Evolutionary conservation across 2,797 vertebrate genomes (phyloP).

Genomic region (Thalassophryne amazonica): DNA sequence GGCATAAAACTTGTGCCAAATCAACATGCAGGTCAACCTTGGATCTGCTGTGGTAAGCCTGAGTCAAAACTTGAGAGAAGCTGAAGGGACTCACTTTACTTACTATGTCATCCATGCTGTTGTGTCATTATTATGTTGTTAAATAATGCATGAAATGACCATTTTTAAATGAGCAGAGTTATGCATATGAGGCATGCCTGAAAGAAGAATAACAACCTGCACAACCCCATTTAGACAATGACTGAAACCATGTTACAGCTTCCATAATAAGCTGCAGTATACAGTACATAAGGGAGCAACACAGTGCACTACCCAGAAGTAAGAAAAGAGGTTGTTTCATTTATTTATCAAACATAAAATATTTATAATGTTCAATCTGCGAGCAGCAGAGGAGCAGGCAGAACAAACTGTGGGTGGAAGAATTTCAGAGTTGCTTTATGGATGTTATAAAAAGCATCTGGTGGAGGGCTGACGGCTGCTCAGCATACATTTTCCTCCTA

Average conservation of each 20-base stretch:
- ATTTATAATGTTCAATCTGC: conserved; percentile 72
- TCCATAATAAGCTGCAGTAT: conserved; percentile 45
- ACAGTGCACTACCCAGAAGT: conserved; percentile 46
- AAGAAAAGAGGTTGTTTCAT: conserved; percentile 72
- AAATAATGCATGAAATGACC: too few relatives aligned
- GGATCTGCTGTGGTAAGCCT: too few relatives aligned
- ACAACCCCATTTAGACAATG: conserved; percentile 30
- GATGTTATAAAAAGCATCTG: conserved; percentile 55
- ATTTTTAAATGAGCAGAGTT: too few relatives aligned
- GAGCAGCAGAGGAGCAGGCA: conserved; percentile 55
- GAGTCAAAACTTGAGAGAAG: too few relatives aligned
- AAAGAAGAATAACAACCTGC: conserved; percentile 39
- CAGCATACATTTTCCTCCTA: conserved; percentile 43
- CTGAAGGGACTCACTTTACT: too few relatives aligned
- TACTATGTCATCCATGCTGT: too few relatives aligned
- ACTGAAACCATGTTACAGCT: conserved; percentile 33
- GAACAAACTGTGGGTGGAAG: conserved; percentile 65
- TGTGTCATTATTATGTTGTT: too few relatives aligned
- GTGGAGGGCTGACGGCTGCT: conserved; percentile 50
- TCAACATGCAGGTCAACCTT: too few relatives aligned
- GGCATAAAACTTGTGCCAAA: too few relatives aligned
- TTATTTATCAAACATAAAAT: conserved; percentile 78
- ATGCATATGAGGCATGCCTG: conserved; percentile 14
- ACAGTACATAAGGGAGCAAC: conserved; percentile 40
- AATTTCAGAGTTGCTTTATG: conserved; percentile 56